Base-by-base conservation (phyloP, 2,797 vertebrate species). In the Muscicapa striata region DNA sequence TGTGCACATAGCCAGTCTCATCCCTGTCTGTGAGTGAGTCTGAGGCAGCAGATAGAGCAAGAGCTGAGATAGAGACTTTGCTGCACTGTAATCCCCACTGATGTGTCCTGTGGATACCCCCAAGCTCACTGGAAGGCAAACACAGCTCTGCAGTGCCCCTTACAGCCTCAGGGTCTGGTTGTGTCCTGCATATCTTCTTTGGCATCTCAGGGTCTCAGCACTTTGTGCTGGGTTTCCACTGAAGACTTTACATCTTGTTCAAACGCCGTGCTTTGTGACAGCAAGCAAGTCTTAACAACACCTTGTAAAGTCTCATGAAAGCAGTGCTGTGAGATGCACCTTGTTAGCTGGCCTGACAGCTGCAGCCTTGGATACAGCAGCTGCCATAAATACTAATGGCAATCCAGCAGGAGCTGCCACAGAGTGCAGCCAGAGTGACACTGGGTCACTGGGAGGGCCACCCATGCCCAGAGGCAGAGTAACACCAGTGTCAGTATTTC, bases 401-500 rank as follows among this genome's bases (percentile, higher is more conserved):
- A 88, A 40, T 55, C 59, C 46, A 72, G 38, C 3, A 58, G 46
- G 5, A 21, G 27, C 46, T 91, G 72, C 63, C 79, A 30, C 24
- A 16, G 11, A 2, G 8, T 17, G 32, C 58, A 68, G 45, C 45
- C 58, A 36, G 27, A 49, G 75, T 8, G 43, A 73, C 48, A n/a
- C 6, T 20, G 34, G 4, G 2, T 2, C 74, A 43, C 38, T 83
- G 57, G 27, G 30, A 86, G 15, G 7, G 34, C 27, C 30, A 38
- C 30, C 29, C 22, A 2, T 51, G 34, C 30, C 41, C 32, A 66
- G 34, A 79, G 45, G 20, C n/a, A 17, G 40, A 54, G 57, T n/a
- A 55, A 78, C 29, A 61, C 1, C 0, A 45, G 5, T 27, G n/a
- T 7, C 1, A 1, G 2, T 32, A n/a, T 61, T 78, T 74, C 61